Conservation (phyloP, 2,888 invertebrate species). For the Drosophila demipolita region DNA sequence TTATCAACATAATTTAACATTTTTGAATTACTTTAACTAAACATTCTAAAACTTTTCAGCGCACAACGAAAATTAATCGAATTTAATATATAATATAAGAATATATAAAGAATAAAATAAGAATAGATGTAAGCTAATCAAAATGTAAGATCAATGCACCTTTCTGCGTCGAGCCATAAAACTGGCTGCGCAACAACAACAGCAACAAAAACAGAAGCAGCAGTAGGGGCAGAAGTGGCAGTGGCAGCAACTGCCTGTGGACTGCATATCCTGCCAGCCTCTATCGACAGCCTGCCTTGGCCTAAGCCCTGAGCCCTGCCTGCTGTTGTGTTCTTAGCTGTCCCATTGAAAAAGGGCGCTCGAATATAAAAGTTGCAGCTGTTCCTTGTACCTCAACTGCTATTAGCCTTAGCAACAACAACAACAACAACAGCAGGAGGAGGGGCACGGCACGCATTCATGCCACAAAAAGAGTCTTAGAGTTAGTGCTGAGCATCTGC, state of each 20-base stretch:
- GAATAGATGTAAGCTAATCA: slow-evolving; percentile 31
- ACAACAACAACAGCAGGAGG: slow-evolving; percentile 17
- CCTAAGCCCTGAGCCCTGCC: slow-evolving; percentile 21
- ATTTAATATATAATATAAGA: background rate
- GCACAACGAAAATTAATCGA: background rate
- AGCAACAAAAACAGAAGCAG: slow-evolving; percentile 23
- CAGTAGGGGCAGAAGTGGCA: slow-evolving; percentile 4
- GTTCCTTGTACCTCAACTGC: slow-evolving; percentile 50
- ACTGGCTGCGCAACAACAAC: slow-evolving; percentile 17
- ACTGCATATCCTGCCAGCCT: slow-evolving; percentile 74
- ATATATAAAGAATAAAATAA: background rate
- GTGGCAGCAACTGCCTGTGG: slow-evolving; percentile 18
- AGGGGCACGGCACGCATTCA: slow-evolving; percentile 26
- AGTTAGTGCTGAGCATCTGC: slow-evolving; percentile 41
- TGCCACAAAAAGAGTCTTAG: slow-evolving; percentile 12
- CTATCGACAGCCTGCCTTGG: slow-evolving; percentile 35
- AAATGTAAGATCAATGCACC: slow-evolving; percentile 63
- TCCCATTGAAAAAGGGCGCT: slow-evolving; percentile 73
- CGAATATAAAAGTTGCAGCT: slow-evolving; percentile 68
- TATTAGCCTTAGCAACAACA: slow-evolving; percentile 56
- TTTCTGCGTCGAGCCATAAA: slow-evolving; percentile 39
- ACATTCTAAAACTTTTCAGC: slow-evolving; percentile 12
- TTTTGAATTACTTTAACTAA: background rate
- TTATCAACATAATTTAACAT: background rate
- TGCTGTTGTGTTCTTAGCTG: slow-evolving; percentile 28